Evolutionary conservation across 1,140 invertebrate species (phyloP).

Genomic region (Archivesica marissinica): DNA sequence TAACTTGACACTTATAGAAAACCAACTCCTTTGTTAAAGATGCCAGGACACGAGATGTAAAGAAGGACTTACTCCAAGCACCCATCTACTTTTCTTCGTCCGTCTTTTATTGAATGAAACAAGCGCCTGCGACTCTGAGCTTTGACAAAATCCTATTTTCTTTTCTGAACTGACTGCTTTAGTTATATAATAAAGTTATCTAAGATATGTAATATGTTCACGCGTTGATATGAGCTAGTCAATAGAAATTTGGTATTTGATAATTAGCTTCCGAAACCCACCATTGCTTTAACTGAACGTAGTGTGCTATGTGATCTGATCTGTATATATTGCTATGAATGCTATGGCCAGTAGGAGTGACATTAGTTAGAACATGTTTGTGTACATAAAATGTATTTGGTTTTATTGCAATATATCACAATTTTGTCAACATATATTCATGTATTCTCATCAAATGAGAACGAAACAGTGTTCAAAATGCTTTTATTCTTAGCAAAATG

Average conservation of each 20-base stretch:
- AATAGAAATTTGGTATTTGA: too few relatives aligned
- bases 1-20: too few relatives aligned
- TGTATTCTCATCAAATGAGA: slow-evolving; percentile 25
- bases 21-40: too few relatives aligned
- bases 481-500: background rate
- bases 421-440: background rate
- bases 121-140: background rate
- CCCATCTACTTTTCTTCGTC: too few relatives aligned
- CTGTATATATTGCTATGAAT: slow-evolving; percentile 5
- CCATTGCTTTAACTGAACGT: background rate
- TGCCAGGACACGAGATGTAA: too few relatives aligned
- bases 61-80: too few relatives aligned
- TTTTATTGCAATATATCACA: background rate
- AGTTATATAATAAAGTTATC: too few relatives aligned
- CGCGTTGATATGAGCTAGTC: too few relatives aligned
- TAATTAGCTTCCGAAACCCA: background rate
- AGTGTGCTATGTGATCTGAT: background rate
- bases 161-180: too few relatives aligned
- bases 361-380: background rate
- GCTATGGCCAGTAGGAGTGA: slow-evolving; percentile 8
- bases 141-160: too few relatives aligned
- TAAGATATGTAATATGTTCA: too few relatives aligned
- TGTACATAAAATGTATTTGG: background rate
- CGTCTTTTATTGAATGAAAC: too few relatives aligned
- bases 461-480: background rate